Percentiles rank a stretch among this genome's conserved stretches.
These are phyloP conservation scores for Agapornis roseicollis DNA, from an alignment of 2,113 vertebrate genomes.

Conservation along the genomic window DNA sequence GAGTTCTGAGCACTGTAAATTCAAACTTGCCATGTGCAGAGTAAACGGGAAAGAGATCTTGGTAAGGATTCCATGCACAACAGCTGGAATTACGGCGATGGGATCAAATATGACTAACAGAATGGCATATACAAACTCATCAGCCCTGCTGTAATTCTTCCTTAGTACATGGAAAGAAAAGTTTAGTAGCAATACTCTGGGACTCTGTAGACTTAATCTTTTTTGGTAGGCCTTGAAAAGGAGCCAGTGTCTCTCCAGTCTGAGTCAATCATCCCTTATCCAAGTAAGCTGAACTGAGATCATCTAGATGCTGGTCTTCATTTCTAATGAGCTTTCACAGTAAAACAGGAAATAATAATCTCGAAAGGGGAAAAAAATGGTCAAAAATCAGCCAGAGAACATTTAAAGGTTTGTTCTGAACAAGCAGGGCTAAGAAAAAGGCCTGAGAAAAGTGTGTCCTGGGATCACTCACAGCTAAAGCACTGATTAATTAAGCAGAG, in stretches of 20 bases:
- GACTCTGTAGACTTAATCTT: constrained; percentile 29
- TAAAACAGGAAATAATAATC: constrained; percentile 68
- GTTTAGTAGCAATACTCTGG: constrained; percentile 47
- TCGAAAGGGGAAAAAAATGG: constrained; percentile 58
- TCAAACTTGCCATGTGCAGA: background rate
- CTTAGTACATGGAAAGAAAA: constrained; percentile 30
- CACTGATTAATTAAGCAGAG: constrained; percentile 61
- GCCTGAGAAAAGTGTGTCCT: constrained; percentile 59
- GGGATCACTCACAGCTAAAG: constrained; percentile 61
- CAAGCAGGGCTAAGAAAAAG: constrained; percentile 47
- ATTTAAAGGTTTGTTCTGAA: constrained; percentile 67
- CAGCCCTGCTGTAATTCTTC: constrained; percentile 18
- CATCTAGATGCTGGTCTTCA: constrained; percentile 62
- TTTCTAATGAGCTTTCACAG: constrained; percentile 64
- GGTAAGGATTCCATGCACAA: constrained; percentile 17
- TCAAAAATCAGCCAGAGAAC: constrained; percentile 66
- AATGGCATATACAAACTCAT: constrained; percentile 22
- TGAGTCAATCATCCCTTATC: constrained; percentile 29
- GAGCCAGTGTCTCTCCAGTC: constrained; percentile 53
- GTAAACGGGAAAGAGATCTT: background rate
- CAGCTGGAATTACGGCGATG: background rate
- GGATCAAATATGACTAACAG: constrained; percentile 34
- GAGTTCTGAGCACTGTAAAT: background rate
- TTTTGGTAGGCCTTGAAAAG: constrained; percentile 51
- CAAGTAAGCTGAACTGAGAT: constrained; percentile 65